Evolutionary conservation across 2,888 invertebrate species (phyloP).

Genomic region (Eupithecia exiguata): DNA sequence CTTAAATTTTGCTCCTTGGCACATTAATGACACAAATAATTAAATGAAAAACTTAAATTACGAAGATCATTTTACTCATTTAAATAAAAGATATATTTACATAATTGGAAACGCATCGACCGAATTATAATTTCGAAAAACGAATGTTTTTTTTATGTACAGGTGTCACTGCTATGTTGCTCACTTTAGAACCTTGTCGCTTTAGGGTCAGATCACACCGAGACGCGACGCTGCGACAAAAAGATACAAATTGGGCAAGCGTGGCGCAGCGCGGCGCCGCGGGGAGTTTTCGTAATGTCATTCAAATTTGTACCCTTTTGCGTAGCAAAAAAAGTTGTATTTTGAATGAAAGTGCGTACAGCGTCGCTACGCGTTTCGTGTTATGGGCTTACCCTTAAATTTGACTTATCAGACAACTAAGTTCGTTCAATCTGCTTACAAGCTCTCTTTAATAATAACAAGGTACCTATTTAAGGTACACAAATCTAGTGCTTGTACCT

Average conservation of each 20-base stretch:
- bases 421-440: not conserved
- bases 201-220: not conserved
- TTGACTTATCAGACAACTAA: not conserved
- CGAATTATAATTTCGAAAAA: slow-evolving; percentile 1
- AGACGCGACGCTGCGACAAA: too few relatives aligned
- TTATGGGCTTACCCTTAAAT: not conserved
- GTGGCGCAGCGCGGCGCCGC: too few relatives aligned
- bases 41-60: slow-evolving; percentile 62
- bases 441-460: not conserved
- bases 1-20: slow-evolving; percentile 72
- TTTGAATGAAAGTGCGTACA: too few relatives aligned
- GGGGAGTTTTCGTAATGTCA: too few relatives aligned
- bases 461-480: not conserved
- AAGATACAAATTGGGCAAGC: too few relatives aligned
- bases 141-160: not conserved
- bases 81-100: slow-evolving; percentile 65
- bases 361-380: too few relatives aligned
- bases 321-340: too few relatives aligned
- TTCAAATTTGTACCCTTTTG: too few relatives aligned
- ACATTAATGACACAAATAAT: slow-evolving; percentile 77
- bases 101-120: slow-evolving; percentile 44
- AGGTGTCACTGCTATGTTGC: not conserved
- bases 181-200: not conserved
- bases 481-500: not conserved
- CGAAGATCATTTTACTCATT: slow-evolving; percentile 77